A percentile compares a stretch with the other conserved stretches of the same genome.
These are phyloP conservation scores for Idaea dimidiata DNA, from an alignment of 2,888 invertebrate genomes.

Conservation along the genomic window DNA sequence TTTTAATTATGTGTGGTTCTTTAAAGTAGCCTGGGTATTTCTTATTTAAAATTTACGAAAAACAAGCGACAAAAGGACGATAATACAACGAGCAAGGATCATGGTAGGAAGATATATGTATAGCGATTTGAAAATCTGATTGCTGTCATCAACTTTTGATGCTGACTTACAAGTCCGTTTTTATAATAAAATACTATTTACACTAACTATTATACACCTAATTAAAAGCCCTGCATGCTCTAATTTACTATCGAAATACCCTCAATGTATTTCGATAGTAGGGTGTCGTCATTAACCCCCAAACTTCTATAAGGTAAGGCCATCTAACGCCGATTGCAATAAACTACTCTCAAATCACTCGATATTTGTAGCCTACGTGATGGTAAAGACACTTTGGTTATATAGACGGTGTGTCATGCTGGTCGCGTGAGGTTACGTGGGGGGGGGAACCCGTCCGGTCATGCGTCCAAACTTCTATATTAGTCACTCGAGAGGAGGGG, in stretches of 20 bases:
- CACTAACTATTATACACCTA: not conserved
- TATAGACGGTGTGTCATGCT: not conserved
- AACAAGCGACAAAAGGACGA: too few relatives aligned
- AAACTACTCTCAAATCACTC: not conserved
- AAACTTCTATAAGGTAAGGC: not conserved
- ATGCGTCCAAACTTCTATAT: not conserved
- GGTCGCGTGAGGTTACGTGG: not conserved
- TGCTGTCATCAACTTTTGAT: too few relatives aligned
- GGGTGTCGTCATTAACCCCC: not conserved
- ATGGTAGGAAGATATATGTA: too few relatives aligned
- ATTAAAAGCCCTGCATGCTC: not conserved
- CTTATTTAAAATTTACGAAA: too few relatives aligned
- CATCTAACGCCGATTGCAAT: not conserved
- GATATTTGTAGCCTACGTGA: not conserved
- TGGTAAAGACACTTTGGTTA: not conserved
- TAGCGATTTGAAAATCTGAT: too few relatives aligned
- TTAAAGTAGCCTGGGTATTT: too few relatives aligned
- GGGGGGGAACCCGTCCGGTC: slow-evolving; percentile 8
- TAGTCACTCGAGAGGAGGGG: not conserved
- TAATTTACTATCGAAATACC: not conserved
- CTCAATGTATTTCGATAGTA: too few relatives aligned
- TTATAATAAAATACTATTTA: not conserved
- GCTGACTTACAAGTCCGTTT: not conserved
- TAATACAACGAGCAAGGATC: too few relatives aligned
- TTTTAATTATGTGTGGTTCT: too few relatives aligned